phyloP scores from a whole-genome alignment of 2,113 vertebrate genomes.

The Nothoprocta perdicaria region DNA sequence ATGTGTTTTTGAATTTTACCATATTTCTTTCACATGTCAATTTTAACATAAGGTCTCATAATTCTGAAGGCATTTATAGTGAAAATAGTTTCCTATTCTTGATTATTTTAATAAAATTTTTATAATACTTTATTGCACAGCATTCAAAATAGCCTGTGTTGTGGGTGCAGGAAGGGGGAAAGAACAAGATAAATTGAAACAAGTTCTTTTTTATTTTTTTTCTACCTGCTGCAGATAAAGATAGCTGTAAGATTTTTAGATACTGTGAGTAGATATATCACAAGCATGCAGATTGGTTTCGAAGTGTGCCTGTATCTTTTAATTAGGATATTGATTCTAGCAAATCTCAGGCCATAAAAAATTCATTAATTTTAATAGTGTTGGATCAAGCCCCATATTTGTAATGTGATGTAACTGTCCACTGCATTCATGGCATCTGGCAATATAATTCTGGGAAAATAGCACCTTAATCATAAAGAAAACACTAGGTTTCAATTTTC shows the following conservation, averaged over 20 bases:
- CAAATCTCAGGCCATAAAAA: conserved; percentile 45
- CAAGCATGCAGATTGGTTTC: not conserved
- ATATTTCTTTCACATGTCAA: not conserved
- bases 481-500: not conserved
- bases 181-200: not conserved
- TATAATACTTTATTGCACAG: not conserved
- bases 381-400: conserved; percentile 8
- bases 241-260: not conserved
- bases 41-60: not conserved
- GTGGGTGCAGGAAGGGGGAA: no score
- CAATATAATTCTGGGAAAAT: not conserved
- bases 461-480: not conserved
- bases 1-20: not conserved
- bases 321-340: conserved; percentile 11
- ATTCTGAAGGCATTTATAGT: not conserved
- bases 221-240: not conserved
- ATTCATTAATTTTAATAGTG: conserved; percentile 28
- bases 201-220: no score
- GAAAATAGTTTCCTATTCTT: not conserved
- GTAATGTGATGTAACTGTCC: conserved; percentile 27
- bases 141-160: not conserved
- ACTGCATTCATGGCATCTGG: conserved; percentile 32
- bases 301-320: not conserved
- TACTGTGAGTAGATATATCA: not conserved
- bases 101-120: not conserved